Base-by-base conservation (phyloP, 1,140 invertebrate genomes). In the Brachionus sp. region DNA sequence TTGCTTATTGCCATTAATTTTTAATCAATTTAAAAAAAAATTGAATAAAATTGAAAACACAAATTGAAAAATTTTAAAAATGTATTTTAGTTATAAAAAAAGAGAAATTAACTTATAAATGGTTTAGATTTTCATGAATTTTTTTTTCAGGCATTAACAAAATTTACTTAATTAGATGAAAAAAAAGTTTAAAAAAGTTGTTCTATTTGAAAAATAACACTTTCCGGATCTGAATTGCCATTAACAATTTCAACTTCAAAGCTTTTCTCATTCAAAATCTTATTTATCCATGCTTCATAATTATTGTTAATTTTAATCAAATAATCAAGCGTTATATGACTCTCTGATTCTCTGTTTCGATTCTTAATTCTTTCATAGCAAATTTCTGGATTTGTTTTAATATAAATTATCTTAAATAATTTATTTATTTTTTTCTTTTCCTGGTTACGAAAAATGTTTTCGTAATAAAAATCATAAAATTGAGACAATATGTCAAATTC, bases 251-350 rank as follows among this genome's bases (percentile, higher is more conserved):
- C 16, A 39, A 80, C 77, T 16, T 37, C 1, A 62, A 39, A 29
- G 19, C 25, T 66, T 19, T 64, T 44, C 2, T 80, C 77, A 12
- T 33, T 37, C 23, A 80, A 19, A 23, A 80, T 2, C n/a, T 12
- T 62, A 19, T 44, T 29, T 62, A 80, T 80, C 80, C 80, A 82
- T 9, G 42, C 13, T 70, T 82, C 80, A 53, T 82, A 66, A 16
- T 66, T 66, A 23, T 66, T 9, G 33, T 82, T 62, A 16, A 82
- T 46, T 35, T 82, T 66, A 10, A 16, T 68, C 57, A 82, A 70
- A 82, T 82, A 82, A 23, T 68, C 44, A 16, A 82, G 35, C 23
- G 13, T 53, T n/a, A 82, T 82, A n/a, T 46, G 13, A 50, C 23
- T 66, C 50, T 82, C 80, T 10, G 57, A 66, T 35, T 66, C 35